These are phyloP conservation scores for Synchiropus splendidus DNA, from an alignment of 2,113 vertebrate species.

Conservation along the genomic window DNA sequence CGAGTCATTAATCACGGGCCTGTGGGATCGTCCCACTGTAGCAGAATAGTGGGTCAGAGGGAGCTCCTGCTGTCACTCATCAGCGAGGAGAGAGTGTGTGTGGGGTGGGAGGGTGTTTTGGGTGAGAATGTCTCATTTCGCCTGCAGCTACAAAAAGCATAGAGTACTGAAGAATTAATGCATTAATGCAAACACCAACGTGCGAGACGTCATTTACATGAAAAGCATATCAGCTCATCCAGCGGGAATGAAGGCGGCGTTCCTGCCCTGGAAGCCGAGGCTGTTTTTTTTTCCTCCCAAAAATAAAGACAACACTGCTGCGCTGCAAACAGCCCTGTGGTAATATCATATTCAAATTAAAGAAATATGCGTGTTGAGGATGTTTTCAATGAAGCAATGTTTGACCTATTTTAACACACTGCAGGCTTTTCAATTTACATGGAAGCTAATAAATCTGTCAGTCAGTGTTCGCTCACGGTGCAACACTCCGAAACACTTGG, in stretches of 20 bases:
- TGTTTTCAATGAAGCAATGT: slow-evolving; percentile 3
- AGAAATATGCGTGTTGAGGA: slow-evolving; percentile 1
- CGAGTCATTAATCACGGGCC: slow-evolving; percentile 61
- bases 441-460: neutral
- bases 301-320: slow-evolving; percentile 33
- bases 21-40: slow-evolving; percentile 62
- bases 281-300: slow-evolving; percentile 11
- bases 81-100: slow-evolving; percentile 30
- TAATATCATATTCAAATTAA: slow-evolving; percentile 27
- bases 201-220: slow-evolving; percentile 47
- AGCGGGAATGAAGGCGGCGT: slow-evolving; percentile 34
- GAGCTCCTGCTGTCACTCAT: slow-evolving; percentile 69
- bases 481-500: too few species aligned
- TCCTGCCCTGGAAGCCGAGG: slow-evolving; percentile 38
- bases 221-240: slow-evolving; percentile 46
- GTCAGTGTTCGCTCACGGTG: neutral
- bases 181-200: slow-evolving; percentile 45
- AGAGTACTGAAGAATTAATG: slow-evolving; percentile 43
- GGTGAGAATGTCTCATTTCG: slow-evolving; percentile 48
- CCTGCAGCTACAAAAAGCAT: slow-evolving; percentile 46
- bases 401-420: slow-evolving; percentile 15
- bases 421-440: slow-evolving; percentile 1
- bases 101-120: slow-evolving; percentile 27
- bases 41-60: slow-evolving; percentile 67
- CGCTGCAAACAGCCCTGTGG: slow-evolving; percentile 26